phyloP scores from a whole-genome alignment of 2,797 vertebrate genomes.

The Paramormyrops hopkinsi region DNA sequence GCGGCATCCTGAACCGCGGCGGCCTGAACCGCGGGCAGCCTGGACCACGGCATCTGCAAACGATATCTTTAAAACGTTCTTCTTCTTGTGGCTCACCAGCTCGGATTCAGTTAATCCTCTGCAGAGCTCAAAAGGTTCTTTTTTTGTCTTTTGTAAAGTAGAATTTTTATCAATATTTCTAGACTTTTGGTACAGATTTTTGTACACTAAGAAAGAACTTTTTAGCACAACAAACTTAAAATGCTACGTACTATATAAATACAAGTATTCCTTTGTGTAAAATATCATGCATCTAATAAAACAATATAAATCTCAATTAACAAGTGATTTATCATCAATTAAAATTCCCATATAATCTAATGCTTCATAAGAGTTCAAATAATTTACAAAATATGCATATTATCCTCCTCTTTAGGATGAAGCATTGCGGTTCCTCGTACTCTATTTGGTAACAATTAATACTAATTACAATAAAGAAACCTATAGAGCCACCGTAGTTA shows the following conservation, averaged over 20 bases:
- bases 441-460: neutral
- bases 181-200: neutral
- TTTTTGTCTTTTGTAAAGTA: neutral
- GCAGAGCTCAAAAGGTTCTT: neutral
- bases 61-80: neutral
- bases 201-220: neutral
- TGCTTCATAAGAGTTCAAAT: neutral
- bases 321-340: neutral
- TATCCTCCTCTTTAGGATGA: neutral
- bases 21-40: neutral
- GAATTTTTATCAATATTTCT: neutral
- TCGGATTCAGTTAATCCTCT: neutral
- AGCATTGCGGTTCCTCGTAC: neutral
- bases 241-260: neutral
- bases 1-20: neutral
- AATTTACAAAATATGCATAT: neutral
- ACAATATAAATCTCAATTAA: neutral
- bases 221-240: neutral
- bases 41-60: constrained; percentile 14
- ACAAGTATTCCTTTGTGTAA: neutral
- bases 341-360: neutral
- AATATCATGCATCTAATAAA: neutral
- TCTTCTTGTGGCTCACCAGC: neutral
- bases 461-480: neutral
- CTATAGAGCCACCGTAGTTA: neutral